These are phyloP conservation scores for Pseudorasbora parva DNA, from an alignment of 2,113 vertebrate species.

Conservation along the genomic window DNA sequence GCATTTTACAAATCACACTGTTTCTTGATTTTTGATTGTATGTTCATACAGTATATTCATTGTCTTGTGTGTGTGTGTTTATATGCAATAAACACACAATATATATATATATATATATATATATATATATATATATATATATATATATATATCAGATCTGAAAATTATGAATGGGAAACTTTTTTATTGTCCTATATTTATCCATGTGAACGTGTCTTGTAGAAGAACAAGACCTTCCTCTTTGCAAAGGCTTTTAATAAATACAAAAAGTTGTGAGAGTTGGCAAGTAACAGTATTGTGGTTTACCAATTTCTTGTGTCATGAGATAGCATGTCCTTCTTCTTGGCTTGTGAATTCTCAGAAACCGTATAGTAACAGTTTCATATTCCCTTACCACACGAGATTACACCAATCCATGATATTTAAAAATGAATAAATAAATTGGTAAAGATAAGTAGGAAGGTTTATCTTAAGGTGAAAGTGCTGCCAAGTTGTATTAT, in stretches of 20 bases:
- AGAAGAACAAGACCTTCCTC: slow-evolving; percentile 16
- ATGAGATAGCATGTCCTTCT: slow-evolving; percentile 15
- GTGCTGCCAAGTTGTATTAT: background rate
- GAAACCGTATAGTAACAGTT: slow-evolving; percentile 6
- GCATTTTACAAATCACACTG: too few relatives aligned
- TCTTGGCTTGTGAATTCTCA: slow-evolving; percentile 40
- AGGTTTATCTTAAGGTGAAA: too few relatives aligned
- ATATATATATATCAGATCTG: background rate
- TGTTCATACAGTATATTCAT: too few relatives aligned
- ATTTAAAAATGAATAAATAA: background rate
- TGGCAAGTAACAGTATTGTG: slow-evolving; percentile 40
- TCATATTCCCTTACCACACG: background rate
- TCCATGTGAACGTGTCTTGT: background rate
- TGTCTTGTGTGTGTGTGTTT: too few relatives aligned
- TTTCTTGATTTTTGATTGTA: background rate
- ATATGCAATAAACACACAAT: too few relatives aligned
- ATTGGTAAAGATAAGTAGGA: background rate
- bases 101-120: background rate
- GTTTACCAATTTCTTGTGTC: slow-evolving; percentile 40
- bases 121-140: background rate
- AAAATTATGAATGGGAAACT: background rate
- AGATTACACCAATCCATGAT: background rate
- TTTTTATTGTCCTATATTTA: background rate
- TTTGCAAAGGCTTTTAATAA: slow-evolving; percentile 4
- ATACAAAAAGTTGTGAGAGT: slow-evolving; percentile 28